Percentiles rank a stretch among this genome's conserved stretches.
Evolutionary conservation across 2,797 vertebrate species (phyloP).

Genomic region (Microhierax caerulescens): DNA sequence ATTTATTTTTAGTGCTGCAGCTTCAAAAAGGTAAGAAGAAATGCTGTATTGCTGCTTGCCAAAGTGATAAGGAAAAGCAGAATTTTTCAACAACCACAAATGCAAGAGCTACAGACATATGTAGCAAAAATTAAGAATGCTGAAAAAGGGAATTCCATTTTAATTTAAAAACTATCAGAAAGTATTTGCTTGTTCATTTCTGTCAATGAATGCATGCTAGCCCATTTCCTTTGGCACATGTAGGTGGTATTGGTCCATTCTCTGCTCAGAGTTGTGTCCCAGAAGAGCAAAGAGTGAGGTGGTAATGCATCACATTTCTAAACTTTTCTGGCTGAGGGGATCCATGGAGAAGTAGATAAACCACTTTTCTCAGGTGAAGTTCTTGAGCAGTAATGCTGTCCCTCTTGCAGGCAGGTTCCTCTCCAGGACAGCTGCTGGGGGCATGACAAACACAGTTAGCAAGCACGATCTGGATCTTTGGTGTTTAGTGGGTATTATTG

Average conservation of each 20-base stretch:
- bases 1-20: neutral
- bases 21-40: neutral
- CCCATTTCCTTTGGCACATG: neutral
- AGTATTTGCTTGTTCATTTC: neutral
- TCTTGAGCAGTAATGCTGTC: neutral
- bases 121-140: neutral
- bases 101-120: neutral
- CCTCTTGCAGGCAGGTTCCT: neutral
- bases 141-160: neutral
- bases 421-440: neutral
- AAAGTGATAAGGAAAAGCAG: neutral
- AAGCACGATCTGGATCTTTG: neutral
- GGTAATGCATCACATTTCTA: neutral
- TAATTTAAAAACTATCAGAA: neutral
- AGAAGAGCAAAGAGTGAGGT: neutral
- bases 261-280: neutral
- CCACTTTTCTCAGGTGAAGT: rapidly evolving
- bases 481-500: neutral
- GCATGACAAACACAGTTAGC: rapidly evolving
- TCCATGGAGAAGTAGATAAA: neutral
- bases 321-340: neutral
- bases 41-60: neutral
- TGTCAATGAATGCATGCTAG: neutral
- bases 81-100: neutral
- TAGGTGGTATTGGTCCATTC: neutral